phyloP scores from a whole-genome alignment of 2,888 invertebrate genomes.

The Operophtera brumata region DNA sequence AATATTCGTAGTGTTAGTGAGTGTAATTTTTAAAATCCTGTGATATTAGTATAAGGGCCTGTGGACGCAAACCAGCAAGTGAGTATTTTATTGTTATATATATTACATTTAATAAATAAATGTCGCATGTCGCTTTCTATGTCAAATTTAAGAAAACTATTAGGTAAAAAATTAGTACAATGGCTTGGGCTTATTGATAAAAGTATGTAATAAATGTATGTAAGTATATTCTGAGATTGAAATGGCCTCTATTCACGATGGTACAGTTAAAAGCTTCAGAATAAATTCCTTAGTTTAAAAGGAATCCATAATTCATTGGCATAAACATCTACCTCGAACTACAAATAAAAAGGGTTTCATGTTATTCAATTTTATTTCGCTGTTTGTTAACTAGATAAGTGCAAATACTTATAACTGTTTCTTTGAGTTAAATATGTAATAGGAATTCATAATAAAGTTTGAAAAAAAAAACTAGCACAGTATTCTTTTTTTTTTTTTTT shows the following conservation, averaged over 20 bases:
- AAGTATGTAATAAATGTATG: not conserved
- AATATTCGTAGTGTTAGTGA: conserved; percentile 44
- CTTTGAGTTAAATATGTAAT: too few relatives aligned
- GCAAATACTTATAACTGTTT: too few relatives aligned
- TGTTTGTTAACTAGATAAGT: not conserved
- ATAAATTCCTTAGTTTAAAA: conserved; percentile 1
- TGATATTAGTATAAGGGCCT: conserved; percentile 71
- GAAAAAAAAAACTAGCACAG: too few relatives aligned
- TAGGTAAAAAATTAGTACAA: not conserved
- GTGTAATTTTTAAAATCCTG: conserved; percentile 64
- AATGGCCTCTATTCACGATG: not conserved
- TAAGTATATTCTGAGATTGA: not conserved
- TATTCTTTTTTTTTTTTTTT: too few relatives aligned
- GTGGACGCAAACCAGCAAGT: conserved; percentile 56
- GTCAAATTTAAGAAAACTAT: not conserved
- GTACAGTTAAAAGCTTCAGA: not conserved
- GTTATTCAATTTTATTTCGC: not conserved
- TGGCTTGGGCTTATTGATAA: not conserved
- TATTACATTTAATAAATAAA: not conserved
- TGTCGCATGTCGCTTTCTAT: not conserved
- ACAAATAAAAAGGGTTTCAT: not conserved
- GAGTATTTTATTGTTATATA: conserved; percentile 48
- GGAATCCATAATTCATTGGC: conserved; percentile 9
- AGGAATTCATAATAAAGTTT: too few relatives aligned
- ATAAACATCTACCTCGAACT: not conserved